Base-by-base conservation (phyloP, 2,888 invertebrate genomes). In the Leptothorax acervorum region DNA sequence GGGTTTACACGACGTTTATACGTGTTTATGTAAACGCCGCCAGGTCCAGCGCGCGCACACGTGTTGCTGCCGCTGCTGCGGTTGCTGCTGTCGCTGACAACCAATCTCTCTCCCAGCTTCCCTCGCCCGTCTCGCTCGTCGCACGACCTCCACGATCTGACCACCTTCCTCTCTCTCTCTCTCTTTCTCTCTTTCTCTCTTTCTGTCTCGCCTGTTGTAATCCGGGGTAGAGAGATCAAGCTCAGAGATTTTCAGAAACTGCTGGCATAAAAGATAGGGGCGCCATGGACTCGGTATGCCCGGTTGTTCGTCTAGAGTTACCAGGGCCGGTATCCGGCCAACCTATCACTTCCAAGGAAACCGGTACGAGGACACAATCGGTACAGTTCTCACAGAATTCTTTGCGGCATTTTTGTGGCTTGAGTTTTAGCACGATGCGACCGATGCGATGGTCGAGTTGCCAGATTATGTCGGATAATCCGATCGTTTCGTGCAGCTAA, bases 221-320 rank as follows among this genome's bases (percentile, higher is more conserved):
- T 63, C 66, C 73, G 79, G 85, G 85, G 84, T 84, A 83, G 89
- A 39, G 39, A 93, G 93, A 93, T 93, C 92, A 91, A 91, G 91
- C 90, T 88, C 76, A 35, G 87, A 94, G 94, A 94, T 93, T 93
- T 93, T 93, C 91, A 88, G 91, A 91, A 92, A 92, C 92, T 90
- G 91, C 90, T 87, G 89, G 90, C 90, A 92, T 93, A 93, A 94
- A 93, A 92, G 92, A 94, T 93, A 92, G 92, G 93, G 93, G 94
- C 93, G 94, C 94, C 93, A 93, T 87, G 90, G 89, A 83, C 79
- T 75, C 85, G 90, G 91, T 91, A 92, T 93, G 92, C 90, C 90
- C 66, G 66, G 90, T 85, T 88, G 90, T 89, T 90, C 92, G 90
- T 93, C 93, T 94, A 92, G 90, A 93, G 92, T 94, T 94, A 94